Evolutionary conservation across 2,113 vertebrate species (phyloP), one percentile per base, ranked within the genome.

Genomic region (Acrocephalus arundinaceus): DNA sequence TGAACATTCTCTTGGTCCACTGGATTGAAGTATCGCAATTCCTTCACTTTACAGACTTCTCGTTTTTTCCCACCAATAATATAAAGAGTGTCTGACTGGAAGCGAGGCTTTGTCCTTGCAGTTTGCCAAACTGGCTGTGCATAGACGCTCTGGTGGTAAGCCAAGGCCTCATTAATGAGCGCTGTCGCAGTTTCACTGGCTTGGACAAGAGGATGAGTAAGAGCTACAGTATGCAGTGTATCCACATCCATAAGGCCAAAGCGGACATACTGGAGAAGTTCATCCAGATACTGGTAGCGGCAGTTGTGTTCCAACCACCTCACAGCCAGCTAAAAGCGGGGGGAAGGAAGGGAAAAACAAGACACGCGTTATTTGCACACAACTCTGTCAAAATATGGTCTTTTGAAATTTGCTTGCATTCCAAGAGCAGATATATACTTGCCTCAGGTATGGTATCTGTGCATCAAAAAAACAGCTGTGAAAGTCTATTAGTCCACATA

Each of bases 241-340:
- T 99, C 97, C 94, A 98, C 98, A 7, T 99, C 99, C 99, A 99
- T 99, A 58, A 99, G 98, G 93, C 99, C 98, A 15, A 99, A 99
- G 96, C 99, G 99, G 77, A 99, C 98, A 2, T 99, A 98, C 95
- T 99, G 99, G 43, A 99, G 98, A 12, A 99, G 98, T 70, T 99
- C 99, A 49, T 99, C 99, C 59, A 99, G 97, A 97, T 99, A 98
- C 95, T 99, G 98, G 97, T 98, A 99, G 23, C 97, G 98, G 86
- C 99, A 99, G 96, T 98, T 99, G 55, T 99, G 99, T 63, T 99
- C 99, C 92, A 99, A 41, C 99, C 99, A 99, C 92, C 98, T 97
- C 95, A 99, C 98, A 7, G 99, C 98, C 97, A 99, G 95, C 99
- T 99, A 87, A 54, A 98, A 97, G 91, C 13, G 5, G 70, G 80